phyloP scores from a whole-genome alignment of 2,113 vertebrate species.

The Rhizomys pruinosus region DNA sequence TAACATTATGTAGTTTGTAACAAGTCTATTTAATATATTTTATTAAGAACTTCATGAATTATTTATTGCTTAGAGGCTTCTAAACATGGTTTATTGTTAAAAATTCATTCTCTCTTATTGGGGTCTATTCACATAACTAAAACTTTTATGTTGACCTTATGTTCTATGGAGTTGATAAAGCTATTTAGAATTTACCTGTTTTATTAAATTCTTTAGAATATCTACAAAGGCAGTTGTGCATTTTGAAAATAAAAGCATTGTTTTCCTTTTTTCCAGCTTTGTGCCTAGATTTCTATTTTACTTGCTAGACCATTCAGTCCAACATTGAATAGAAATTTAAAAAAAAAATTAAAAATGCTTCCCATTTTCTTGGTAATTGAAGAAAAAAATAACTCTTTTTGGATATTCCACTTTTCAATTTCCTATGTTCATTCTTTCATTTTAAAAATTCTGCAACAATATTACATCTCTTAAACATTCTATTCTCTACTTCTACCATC shows the following conservation, averaged over 20 bases:
- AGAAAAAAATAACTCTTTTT: not conserved
- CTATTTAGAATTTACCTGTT: not conserved
- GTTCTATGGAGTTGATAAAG: not conserved
- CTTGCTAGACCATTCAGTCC: conserved; percentile 1
- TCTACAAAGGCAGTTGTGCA: not conserved
- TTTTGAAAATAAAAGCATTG: conserved; percentile 14
- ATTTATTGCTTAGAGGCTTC: not conserved
- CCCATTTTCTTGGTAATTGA: not conserved
- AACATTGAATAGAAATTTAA: conserved; percentile 32
- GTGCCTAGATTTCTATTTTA: not conserved
- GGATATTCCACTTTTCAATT: not conserved
- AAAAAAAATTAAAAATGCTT: not conserved
- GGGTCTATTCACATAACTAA: not conserved
- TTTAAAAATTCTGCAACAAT: conserved; percentile 41
- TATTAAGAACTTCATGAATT: not conserved
- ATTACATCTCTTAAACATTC: conserved; percentile 36
- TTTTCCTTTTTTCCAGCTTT: conserved; percentile 23
- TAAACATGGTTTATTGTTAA: not conserved
- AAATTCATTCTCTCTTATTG: not conserved
- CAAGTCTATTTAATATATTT: conserved; percentile 3
- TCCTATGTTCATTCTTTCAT: not conserved
- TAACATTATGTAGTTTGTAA: not conserved
- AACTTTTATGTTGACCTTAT: not conserved
- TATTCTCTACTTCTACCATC: not conserved
- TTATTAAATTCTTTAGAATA: conserved; percentile 32